Percentiles rank a stretch among this genome's conserved stretches.
Evolutionary conservation across 1,140 invertebrate species (phyloP).

Genomic region (Scaptomyza montana): DNA sequence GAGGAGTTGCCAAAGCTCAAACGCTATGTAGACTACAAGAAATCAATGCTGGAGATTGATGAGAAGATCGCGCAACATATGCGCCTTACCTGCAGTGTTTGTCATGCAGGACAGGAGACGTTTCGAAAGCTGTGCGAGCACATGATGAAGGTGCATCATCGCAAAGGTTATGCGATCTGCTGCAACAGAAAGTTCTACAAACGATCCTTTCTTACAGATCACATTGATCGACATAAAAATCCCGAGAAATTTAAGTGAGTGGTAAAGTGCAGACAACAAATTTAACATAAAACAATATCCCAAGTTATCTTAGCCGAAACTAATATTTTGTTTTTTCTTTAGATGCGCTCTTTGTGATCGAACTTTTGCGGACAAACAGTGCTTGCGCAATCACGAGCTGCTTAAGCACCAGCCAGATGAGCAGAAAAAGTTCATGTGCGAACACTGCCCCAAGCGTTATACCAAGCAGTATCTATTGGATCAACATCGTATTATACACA

Average conservation of each 20-base stretch:
- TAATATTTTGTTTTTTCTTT: background rate
- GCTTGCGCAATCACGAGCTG: slow-evolving; percentile 73
- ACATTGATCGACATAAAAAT: slow-evolving; percentile 72
- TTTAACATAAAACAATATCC: background rate
- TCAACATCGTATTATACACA: slow-evolving; percentile 69
- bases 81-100: slow-evolving; percentile 72
- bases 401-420: slow-evolving; percentile 74
- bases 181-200: slow-evolving; percentile 81
- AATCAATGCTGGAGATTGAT: slow-evolving; percentile 72
- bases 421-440: slow-evolving; percentile 68
- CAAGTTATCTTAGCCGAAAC: background rate
- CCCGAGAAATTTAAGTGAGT: slow-evolving; percentile 79
- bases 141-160: slow-evolving; percentile 61
- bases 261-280: slow-evolving; percentile 55
- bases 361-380: slow-evolving; percentile 75
- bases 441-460: slow-evolving; percentile 66
- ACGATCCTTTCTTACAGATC: slow-evolving; percentile 70
- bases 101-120: slow-evolving; percentile 56
- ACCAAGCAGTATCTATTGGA: slow-evolving; percentile 75
- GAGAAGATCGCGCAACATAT: slow-evolving; percentile 70
- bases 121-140: slow-evolving; percentile 68
- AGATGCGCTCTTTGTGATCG: slow-evolving; percentile 71
- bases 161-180: slow-evolving; percentile 70
- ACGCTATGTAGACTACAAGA: slow-evolving; percentile 60
- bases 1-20: slow-evolving; percentile 35